A percentile compares a stretch with the other conserved stretches of the same genome.
Evolutionary conservation across 2,888 invertebrate species (phyloP).

Genomic region (Rhaphigaster nebulosa): DNA sequence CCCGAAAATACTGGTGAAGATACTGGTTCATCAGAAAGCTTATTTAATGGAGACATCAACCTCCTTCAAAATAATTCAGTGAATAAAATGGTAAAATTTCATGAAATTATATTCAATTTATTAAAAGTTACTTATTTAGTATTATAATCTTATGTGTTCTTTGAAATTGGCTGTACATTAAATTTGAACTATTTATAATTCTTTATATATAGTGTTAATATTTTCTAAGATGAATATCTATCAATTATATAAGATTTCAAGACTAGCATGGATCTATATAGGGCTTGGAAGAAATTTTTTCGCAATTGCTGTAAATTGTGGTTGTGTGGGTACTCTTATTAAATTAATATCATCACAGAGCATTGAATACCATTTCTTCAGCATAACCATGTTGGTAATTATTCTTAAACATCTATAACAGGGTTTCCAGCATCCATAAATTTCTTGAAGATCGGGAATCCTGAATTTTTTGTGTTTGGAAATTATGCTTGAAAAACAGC

Average conservation of each 20-base stretch:
- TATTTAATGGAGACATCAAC: not conserved
- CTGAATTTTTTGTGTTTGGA: too few species aligned
- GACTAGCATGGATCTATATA: too few species aligned
- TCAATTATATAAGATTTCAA: not conserved
- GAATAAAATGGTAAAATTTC: conserved; percentile 39
- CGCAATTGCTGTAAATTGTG: not conserved
- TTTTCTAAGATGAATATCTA: not conserved
- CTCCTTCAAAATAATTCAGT: not conserved
- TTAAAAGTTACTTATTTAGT: not conserved
- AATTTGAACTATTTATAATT: not conserved
- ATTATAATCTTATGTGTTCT: not conserved
- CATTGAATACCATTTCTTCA: too few species aligned
- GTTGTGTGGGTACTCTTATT: not conserved
- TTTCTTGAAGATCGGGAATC: too few species aligned
- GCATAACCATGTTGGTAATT: too few species aligned
- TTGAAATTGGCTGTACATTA: not conserved
- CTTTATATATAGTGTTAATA: not conserved
- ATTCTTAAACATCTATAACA: too few species aligned
- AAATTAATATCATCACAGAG: too few species aligned
- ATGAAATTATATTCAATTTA: not conserved
- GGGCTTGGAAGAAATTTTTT: not conserved
- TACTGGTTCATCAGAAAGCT: conserved; percentile 7
- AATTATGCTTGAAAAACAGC: too few species aligned
- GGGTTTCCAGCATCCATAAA: too few species aligned
- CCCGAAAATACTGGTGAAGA: conserved; percentile 68